Conservation (phyloP, 1,140 invertebrate genomes). For the Bilobella aurantiaca region DNA sequence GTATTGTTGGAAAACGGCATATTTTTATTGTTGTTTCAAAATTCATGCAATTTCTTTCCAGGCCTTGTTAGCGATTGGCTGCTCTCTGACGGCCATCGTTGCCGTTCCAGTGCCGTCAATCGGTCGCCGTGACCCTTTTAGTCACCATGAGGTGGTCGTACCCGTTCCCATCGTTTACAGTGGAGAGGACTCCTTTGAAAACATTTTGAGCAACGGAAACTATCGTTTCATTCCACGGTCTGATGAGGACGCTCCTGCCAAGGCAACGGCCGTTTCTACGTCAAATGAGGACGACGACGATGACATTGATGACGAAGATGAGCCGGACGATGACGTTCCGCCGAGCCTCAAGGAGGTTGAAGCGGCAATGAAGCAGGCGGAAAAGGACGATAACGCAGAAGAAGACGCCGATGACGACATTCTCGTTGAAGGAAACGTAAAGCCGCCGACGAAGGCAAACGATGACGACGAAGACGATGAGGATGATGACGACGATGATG, state of each 20-base stretch:
- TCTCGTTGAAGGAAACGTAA: background rate
- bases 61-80: no score
- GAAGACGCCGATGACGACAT: background rate
- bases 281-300: background rate
- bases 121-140: background rate
- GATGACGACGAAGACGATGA: background rate
- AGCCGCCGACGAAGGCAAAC: background rate
- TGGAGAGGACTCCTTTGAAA: slow-evolving; percentile 1
- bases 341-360: background rate
- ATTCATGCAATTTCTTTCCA: no score
- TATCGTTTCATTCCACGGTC: background rate
- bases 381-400: background rate
- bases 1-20: no score
- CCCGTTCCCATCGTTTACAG: background rate
- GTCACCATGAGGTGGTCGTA: background rate
- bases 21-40: no score
- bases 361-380: background rate
- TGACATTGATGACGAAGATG: background rate
- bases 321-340: background rate
- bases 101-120: background rate
- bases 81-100: no score
- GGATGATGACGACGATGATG: background rate
- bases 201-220: background rate
- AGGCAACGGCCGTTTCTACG: background rate
- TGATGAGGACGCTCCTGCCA: background rate